Evolutionary conservation across 2,797 vertebrate species (phyloP), one percentile per base, ranked within the genome.

Genomic region (Catamblyrhynchus diadema): DNA sequence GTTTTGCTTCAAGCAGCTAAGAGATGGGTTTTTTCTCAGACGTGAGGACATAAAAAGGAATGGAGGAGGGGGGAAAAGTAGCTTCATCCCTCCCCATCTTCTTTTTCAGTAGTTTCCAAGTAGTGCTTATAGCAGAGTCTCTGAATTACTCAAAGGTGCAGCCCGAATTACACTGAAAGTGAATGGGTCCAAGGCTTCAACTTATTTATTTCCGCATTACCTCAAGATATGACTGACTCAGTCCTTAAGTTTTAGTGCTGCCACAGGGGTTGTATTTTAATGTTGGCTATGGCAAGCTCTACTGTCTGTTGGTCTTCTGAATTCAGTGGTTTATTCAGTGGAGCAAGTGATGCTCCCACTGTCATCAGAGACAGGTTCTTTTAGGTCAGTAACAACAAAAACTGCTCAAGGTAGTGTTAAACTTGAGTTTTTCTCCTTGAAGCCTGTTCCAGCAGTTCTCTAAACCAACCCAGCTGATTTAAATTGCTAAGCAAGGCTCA

Each of bases 51-150:
- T 17, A 14, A 83, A 85, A 81, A 80, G 22, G 13, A 27, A 66
- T 12, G 19, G 12, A 10, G 15, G 17, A 2, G 5, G 4, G 0
- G 9, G 9, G 5, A 1, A 7, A 53, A 30, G 24, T 22, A 37
- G 8, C 24, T 82, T 74, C 4, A 12, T 67, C 8, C 67, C 51
- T 85, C 14, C 30, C 21, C 17, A 25, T 25, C 28, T 14, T n/a
- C 17, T 30, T 32, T 53, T 65, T 39, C 47, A 33, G 32, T 33
- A 71, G 66, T 57, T 33, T 53, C 53, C 33, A 32, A 33, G 28
- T 39, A 78, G 62, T 50, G 33, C 50, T 28, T 28, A 10, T 5
- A 27, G 51, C 8, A 23, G 42, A 66, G n/a, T 70, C 18, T 86
- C 35, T 86, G 42, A 54, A 25, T 53, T 53, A 47, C 35, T 65